Evolutionary conservation across 1,140 invertebrate genomes (phyloP), one percentile per base, ranked within the genome.

Genomic region (Drosophila aff.): DNA sequence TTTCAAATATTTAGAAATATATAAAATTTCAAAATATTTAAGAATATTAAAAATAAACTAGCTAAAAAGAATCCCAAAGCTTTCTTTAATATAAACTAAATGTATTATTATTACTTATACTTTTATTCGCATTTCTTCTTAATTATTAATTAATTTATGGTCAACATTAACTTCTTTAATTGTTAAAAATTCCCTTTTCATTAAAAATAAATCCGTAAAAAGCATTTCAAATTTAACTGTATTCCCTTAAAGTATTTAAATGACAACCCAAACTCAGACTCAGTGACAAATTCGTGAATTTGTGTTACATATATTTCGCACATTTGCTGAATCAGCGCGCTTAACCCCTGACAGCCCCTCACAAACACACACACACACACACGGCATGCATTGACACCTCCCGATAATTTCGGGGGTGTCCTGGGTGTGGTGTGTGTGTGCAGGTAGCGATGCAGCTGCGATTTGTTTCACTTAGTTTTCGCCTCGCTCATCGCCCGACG

Each of bases 391-490:
- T 89, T 84, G 84, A 87, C 84, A 87, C 84, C 84, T 89, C 78
- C 18, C 67, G 76, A 89, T 89, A 81, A 90, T 84, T 81, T 89
- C 31, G 9, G n/a, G 52, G 40, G 47, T 40, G 15, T 40, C 2
- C 23, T 10, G 8, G 71, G 36, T 46, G 43, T 52, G n/a, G 64
- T 55, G 49, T 21, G 23, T 36, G 33, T 58, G 52, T 61, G 74
- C 79, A 73, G 69, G 69, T 73, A 38, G 44, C 66, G 59, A 18
- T 59, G 68, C 84, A 80, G 46, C 61, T 72, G 66, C 81, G 84
- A 89, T 89, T 89, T 89, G 84, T 89, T 84, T 89, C 69, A 83
- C 80, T 87, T 78, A 89, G 84, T 75, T 58, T 59, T 63, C 36
- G 36, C 60, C 58, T 31, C 26, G 11, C 53, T 36, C 62, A 50